Base-by-base conservation (phyloP, 2,888 invertebrate species). In the Dendrolimus houi region DNA sequence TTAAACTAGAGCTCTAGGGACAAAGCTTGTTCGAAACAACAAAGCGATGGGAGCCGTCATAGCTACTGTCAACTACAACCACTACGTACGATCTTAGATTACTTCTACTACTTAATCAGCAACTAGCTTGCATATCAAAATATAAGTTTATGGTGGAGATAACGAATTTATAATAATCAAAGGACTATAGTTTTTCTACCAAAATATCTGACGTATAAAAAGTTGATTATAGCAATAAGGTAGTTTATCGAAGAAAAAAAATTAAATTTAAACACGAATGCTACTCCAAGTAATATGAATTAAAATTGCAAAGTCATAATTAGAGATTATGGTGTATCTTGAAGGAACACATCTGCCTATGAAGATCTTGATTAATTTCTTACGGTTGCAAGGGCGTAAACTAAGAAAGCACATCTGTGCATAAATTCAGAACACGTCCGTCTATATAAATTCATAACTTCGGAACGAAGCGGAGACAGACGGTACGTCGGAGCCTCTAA, bases 391-490 rank as follows among this genome's bases (percentile, higher is more conserved):
- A 75, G 71, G 72, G 69, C 75, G 71, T 72, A 74, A 75, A 79
- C 77, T 78, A 77, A 81, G 83, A 81, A 84, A 79, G 83, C 76
- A 80, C 79, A 81, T 77, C 77, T 77, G 76, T 74, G 77, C 71
- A 79, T 85, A 82, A 83, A 87, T 85, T 87, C 86, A 64, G 77
- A 78, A 79, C 87, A 87, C 85, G 85, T 85, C 78, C 77, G 72
- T 71, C 77, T 81, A 85, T 85, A 87, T 86, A 85, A 87, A 88
- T 87, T 87, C 86, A 87, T 87, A 86, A 83, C 80, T 77, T 77
- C 72, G 72, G 71, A 79, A 77, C 77, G 77, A 71, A 79, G 75
- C 75, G 74, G 79, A 77, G 83, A 82, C 85, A 84, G 81, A 77
- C 81, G 80, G 79, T 73, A 72, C 81, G 70, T 74, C 68, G 77